These are phyloP conservation scores for Tretioscincus oriximinensis DNA, from an alignment of 2,113 vertebrate genomes.

Conservation along the genomic window DNA sequence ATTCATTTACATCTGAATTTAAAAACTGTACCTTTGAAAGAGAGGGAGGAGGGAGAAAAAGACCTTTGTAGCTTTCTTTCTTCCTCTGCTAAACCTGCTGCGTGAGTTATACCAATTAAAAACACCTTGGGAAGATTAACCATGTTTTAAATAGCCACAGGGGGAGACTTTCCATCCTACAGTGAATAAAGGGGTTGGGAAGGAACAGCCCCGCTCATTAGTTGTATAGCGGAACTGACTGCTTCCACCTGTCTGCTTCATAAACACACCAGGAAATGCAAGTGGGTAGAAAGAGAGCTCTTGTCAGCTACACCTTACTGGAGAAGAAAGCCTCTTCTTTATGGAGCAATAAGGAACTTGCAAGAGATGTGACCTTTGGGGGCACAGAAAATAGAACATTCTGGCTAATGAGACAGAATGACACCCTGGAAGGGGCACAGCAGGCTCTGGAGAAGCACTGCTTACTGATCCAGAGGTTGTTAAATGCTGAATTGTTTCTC, in stretches of 20 bases:
- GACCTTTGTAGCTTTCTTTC: constrained; percentile 41
- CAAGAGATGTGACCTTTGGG: constrained; percentile 23
- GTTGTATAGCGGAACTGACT: background rate
- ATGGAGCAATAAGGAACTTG: background rate
- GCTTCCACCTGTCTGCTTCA: background rate
- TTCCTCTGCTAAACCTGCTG: constrained; percentile 26
- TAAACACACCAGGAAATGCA: rapidly evolving
- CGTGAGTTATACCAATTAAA: constrained; percentile 53
- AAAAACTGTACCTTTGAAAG: constrained; percentile 18
- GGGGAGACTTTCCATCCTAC: background rate
- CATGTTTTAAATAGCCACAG: constrained; percentile 18
- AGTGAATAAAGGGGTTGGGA: constrained; percentile 2
- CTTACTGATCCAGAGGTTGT: constrained; percentile 3
- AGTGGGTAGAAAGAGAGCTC: background rate
- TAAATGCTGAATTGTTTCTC: constrained; percentile 16
- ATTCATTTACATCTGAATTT: constrained; percentile 55
- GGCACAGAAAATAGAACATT: constrained; percentile 33
- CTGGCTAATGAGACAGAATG: constrained; percentile 39
- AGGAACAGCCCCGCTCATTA: background rate
- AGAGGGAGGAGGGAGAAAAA: constrained; percentile 31
- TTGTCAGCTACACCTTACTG: constrained; percentile 9
- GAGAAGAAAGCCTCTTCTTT: constrained; percentile 4
- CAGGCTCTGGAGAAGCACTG: constrained; percentile 22
- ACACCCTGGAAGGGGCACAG: constrained; percentile 4
- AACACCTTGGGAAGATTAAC: constrained; percentile 37